These are phyloP conservation scores for Coenobita brevimanus DNA, from an alignment of 1,140 invertebrate genomes.

Conservation along the genomic window DNA sequence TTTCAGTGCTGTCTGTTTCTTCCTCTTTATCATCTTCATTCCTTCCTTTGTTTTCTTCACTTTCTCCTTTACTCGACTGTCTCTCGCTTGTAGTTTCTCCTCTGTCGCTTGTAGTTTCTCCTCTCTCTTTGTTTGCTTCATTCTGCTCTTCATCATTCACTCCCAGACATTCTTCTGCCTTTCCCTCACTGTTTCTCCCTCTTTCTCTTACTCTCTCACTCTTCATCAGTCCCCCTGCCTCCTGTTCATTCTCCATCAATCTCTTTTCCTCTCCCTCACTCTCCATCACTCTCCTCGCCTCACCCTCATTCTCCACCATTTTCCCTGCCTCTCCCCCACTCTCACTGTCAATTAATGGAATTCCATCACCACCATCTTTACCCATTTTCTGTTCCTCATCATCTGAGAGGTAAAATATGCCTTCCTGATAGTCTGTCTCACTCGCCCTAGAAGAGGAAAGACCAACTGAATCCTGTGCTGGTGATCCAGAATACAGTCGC, in stretches of 20 bases:
- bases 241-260: no score
- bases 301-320: not conserved
- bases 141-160: no score
- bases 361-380: not conserved
- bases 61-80: not conserved
- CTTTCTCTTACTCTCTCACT: not conserved
- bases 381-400: slow-evolving; percentile 45
- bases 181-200: not conserved
- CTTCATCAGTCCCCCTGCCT: not conserved
- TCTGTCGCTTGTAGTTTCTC: no score
- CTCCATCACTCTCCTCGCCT: not conserved
- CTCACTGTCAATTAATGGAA: not conserved
- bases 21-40: not conserved
- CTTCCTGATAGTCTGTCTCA: not conserved
- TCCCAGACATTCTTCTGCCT: no score
- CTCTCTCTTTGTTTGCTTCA: no score
- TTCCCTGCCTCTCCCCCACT: not conserved
- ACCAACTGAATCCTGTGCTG: not conserved
- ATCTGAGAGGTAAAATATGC: slow-evolving; percentile 37
- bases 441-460: not conserved
- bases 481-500: slow-evolving; percentile 12
- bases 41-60: not conserved
- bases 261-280: not conserved
- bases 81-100: not conserved
- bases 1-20: not conserved